These are phyloP conservation scores for Limnephilus auricula DNA, from an alignment of 2,888 invertebrate species.

Conservation along the genomic window DNA sequence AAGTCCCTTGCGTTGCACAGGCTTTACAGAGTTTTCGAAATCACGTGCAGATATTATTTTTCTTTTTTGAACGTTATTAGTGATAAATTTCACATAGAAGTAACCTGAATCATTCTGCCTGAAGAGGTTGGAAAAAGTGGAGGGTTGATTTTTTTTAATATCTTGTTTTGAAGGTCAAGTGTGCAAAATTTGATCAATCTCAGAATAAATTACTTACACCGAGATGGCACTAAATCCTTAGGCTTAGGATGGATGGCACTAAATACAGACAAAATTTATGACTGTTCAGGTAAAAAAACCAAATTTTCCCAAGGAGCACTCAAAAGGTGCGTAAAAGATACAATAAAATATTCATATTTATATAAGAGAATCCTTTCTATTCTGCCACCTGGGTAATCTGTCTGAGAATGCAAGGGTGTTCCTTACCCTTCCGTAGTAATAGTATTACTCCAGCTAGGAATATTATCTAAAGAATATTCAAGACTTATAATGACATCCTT, in stretches of 20 bases:
- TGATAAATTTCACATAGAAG: too few relatives aligned
- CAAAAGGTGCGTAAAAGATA: neutral
- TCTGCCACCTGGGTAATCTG: constrained; percentile 59
- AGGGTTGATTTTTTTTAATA: too few relatives aligned
- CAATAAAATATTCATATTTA: neutral
- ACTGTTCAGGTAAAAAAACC: neutral
- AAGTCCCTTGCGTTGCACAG: too few relatives aligned
- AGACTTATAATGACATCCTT: neutral
- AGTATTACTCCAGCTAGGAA: neutral
- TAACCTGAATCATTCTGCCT: too few relatives aligned
- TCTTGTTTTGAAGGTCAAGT: too few relatives aligned
- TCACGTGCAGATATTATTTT: too few relatives aligned
- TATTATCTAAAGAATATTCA: neutral
- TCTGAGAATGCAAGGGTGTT: constrained; percentile 56
- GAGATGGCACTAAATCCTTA: too few relatives aligned
- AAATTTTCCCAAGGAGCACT: neutral
- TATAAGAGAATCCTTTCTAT: neutral
- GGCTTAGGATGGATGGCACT: neutral
- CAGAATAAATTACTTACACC: too few relatives aligned
- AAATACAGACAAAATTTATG: neutral
- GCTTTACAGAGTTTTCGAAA: too few relatives aligned
- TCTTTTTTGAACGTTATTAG: too few relatives aligned
- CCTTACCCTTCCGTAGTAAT: neutral
- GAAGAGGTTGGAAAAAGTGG: too few relatives aligned
- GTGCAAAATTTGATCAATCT: too few relatives aligned